Evolutionary conservation across 2,113 vertebrate species (phyloP).

Genomic region (Mesitornis unicolor): DNA sequence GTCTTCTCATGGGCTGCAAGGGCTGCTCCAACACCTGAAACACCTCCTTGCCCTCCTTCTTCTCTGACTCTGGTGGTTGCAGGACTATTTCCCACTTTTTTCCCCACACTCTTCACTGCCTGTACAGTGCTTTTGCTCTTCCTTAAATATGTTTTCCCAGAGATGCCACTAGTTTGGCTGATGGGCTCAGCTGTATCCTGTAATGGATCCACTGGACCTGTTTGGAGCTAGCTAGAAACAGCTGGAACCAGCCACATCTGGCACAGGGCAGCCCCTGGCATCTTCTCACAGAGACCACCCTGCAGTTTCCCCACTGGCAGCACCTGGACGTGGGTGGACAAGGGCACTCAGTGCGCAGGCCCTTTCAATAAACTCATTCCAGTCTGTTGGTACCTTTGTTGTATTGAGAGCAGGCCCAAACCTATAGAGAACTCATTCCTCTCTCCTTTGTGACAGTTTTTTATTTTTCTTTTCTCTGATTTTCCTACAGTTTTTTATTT

Average conservation of each 20-base stretch:
- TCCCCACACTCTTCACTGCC: neutral
- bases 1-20: neutral
- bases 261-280: too few species aligned
- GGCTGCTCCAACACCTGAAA: neutral
- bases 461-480: neutral
- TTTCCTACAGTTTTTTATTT: neutral
- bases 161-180: neutral
- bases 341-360: fast-evolving
- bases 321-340: neutral
- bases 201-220: too few species aligned
- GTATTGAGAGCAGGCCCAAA: neutral
- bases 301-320: neutral
- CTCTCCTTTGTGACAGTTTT: neutral
- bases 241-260: neutral
- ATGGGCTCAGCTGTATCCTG: neutral
- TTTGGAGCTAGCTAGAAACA: too few species aligned
- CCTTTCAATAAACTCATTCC: neutral
- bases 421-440: neutral
- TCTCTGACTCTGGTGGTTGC: fast-evolving
- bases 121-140: neutral
- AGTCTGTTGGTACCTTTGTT: neutral
- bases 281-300: too few species aligned
- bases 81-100: neutral
- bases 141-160: neutral
- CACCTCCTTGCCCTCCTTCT: neutral